Evolutionary conservation across 2,797 vertebrate genomes (phyloP).

Genomic region (Arvicola amphibius): DNA sequence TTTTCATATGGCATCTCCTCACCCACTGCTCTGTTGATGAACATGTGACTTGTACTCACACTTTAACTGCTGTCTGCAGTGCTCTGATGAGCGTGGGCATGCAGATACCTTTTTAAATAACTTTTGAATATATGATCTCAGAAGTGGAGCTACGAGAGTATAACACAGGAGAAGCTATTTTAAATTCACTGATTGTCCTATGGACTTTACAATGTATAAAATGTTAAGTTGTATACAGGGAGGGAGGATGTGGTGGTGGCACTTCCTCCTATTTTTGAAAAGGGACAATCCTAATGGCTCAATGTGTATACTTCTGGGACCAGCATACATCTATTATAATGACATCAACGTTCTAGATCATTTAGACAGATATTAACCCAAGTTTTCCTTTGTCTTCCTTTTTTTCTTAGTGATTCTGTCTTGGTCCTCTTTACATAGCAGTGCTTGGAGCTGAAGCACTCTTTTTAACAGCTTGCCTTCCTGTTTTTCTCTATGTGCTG

Average conservation of each 20-base stretch:
- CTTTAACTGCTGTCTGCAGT: background rate
- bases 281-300: background rate
- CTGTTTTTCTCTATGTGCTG: background rate
- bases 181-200: background rate
- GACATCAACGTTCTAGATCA: background rate
- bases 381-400: background rate
- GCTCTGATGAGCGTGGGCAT: background rate
- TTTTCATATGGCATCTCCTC: background rate
- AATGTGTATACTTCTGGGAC: background rate
- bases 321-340: background rate
- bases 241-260: background rate
- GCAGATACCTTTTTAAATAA: background rate
- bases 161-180: background rate
- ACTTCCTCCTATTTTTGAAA: background rate
- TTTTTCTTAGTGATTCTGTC: background rate
- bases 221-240: background rate
- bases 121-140: background rate
- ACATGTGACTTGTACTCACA: background rate
- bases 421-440: background rate
- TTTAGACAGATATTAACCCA: background rate
- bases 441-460: background rate
- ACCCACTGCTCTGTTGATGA: background rate
- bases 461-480: background rate
- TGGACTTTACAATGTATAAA: background rate
- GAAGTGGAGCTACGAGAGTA: background rate